Evolutionary conservation across 2,888 invertebrate genomes (phyloP).

Genomic region (Hypselothyrea guttata): DNA sequence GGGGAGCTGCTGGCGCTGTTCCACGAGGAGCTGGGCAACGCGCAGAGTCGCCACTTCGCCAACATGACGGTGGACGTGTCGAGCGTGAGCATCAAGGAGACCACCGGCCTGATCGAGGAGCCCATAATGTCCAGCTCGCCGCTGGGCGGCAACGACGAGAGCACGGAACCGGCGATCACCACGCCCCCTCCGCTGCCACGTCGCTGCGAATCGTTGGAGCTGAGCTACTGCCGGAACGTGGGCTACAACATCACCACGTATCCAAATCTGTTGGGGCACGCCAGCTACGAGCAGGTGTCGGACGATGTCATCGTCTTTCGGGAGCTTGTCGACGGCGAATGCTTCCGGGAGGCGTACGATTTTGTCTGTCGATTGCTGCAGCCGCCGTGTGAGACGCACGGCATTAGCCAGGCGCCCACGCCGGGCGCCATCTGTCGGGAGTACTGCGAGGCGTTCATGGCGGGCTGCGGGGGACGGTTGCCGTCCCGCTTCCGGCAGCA

Average conservation of each 20-base stretch:
- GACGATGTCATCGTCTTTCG: constrained; percentile 91
- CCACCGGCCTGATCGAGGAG: constrained; percentile 81
- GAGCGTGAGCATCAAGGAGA: constrained; percentile 86
- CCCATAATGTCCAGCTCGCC: constrained; percentile 81
- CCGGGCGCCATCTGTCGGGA: constrained; percentile 85
- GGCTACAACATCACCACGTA: constrained; percentile 92
- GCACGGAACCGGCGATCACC: constrained; percentile 81
- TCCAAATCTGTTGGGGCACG: constrained; percentile 88
- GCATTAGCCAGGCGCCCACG: constrained; percentile 83
- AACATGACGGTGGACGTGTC: constrained; percentile 86
- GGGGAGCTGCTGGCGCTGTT: constrained; percentile 87
- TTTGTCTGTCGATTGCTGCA: constrained; percentile 94
- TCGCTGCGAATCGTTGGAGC: constrained; percentile 86
- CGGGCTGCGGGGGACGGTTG: constrained; percentile 90
- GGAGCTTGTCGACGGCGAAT: constrained; percentile 94
- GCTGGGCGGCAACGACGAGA: constrained; percentile 80
- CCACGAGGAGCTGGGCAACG: constrained; percentile 85
- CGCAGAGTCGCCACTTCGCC: constrained; percentile 84
- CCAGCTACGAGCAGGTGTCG: constrained; percentile 85
- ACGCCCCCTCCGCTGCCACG: constrained; percentile 85
- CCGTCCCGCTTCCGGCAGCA: constrained; percentile 87
- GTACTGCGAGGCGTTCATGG: constrained; percentile 92
- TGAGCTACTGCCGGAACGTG: constrained; percentile 88
- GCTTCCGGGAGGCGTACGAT: constrained; percentile 93
- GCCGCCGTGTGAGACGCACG: constrained; percentile 88